Percentiles rank a stretch among this genome's conserved stretches.
Conservation (phyloP, 2,888 invertebrate genomes). For the Eremobia ochroleuca region DNA sequence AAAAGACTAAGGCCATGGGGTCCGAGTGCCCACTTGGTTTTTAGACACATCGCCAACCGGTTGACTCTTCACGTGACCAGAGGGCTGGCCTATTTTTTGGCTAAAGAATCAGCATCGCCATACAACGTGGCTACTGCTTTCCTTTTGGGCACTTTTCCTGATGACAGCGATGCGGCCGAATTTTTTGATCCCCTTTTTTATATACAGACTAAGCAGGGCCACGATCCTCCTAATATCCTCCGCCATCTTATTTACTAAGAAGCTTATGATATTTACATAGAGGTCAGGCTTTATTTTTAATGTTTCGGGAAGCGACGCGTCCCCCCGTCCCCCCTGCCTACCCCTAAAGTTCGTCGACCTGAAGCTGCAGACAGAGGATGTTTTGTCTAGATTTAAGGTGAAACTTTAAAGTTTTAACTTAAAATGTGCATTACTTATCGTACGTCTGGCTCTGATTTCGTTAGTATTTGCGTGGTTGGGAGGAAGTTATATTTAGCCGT, state of each 20-base stretch:
- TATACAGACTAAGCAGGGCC: no score
- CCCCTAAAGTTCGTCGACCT: constrained; percentile 72
- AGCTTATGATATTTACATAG: constrained; percentile 58
- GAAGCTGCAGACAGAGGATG: constrained; percentile 73
- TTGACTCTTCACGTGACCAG: no score
- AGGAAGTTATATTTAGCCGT: neutral
- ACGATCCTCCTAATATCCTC: neutral
- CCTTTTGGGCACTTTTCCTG: no score
- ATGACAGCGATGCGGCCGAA: no score
- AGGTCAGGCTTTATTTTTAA: constrained; percentile 71
- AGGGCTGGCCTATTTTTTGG: no score
- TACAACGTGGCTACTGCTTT: no score
- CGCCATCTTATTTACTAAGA: constrained; percentile 43
- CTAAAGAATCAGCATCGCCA: no score
- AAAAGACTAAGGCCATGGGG: no score
- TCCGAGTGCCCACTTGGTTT: no score
- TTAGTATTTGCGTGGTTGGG: constrained; percentile 10
- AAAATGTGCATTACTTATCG: constrained; percentile 71
- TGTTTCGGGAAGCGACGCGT: constrained; percentile 72
- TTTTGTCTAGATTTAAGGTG: constrained; percentile 75
- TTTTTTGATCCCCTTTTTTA: no score
- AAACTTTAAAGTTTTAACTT: constrained; percentile 69
- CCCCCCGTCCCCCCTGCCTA: constrained; percentile 22
- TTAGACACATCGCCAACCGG: no score
- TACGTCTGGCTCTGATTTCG: constrained; percentile 51